Evolutionary conservation across 2,888 invertebrate species (phyloP).

Genomic region (Eupithecia pulchellata): DNA sequence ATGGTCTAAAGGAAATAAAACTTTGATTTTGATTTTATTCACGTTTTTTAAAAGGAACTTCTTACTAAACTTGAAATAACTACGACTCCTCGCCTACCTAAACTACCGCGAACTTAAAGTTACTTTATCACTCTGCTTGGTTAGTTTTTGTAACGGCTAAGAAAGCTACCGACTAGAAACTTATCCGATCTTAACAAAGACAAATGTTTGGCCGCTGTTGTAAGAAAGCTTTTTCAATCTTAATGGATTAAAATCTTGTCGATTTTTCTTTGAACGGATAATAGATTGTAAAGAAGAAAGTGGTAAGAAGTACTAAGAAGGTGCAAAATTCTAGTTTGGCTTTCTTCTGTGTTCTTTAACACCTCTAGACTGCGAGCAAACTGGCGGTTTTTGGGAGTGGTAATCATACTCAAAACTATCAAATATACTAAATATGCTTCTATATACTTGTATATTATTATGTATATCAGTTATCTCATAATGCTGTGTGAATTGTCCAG

Average conservation of each 20-base stretch:
- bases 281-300: not conserved
- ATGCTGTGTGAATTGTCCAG: no score
- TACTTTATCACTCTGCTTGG: slow-evolving; percentile 24
- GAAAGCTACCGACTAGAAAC: slow-evolving; percentile 27
- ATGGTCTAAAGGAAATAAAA: no score
- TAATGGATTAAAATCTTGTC: slow-evolving; percentile 37
- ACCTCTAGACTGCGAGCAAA: no score
- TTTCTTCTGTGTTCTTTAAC: no score
- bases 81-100: not conserved
- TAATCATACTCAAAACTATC: no score
- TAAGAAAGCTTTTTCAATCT: slow-evolving; percentile 32
- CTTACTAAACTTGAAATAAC: not conserved
- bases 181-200: slow-evolving; percentile 39
- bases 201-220: slow-evolving; percentile 38
- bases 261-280: slow-evolving; percentile 20
- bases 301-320: no score
- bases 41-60: not conserved
- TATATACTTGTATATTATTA: no score
- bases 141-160: slow-evolving; percentile 28
- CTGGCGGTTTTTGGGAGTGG: no score
- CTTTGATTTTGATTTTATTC: no score
- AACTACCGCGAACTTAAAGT: slow-evolving; percentile 5
- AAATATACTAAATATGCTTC: no score
- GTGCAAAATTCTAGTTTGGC: no score
- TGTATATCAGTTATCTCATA: no score